Base-by-base conservation (phyloP, 2,113 vertebrate genomes). In the Dolichotis patagonum region DNA sequence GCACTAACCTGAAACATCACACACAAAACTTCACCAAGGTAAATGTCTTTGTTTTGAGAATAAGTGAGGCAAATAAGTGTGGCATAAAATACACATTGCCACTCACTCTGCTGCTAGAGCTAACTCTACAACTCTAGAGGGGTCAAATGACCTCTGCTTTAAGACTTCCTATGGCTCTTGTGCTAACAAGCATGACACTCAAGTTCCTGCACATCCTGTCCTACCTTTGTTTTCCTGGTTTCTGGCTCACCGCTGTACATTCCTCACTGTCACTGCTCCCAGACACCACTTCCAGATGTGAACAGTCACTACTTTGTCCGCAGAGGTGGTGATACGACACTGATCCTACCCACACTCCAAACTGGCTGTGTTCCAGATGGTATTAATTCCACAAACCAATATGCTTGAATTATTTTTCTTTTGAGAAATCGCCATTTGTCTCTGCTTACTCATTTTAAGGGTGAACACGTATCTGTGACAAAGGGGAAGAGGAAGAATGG, bases 401-500 rank as follows among this genome's bases (percentile, higher is more conserved):
- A 92, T 30, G 54, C 96, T 3, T 89, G 28, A 85, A 60, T 30
- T 71, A 73, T 49, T 91, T 92, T 88, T 43, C 65, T 24, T 86
- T 85, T 80, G 60, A 65, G 94, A 69, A 90, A 67, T 52, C n/a
- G 90, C 63, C 71, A 54, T 62, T 60, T 62, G 17, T 69, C 78
- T 77, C 69, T 11, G 80, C 26, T 81, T 32, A 63, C n/a, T 84
- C 69, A 90, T 63, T 82, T 88, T 24, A 2, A 80, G 75, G 30
- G 54, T 73, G 88, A 94, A 75, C 30, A 58, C 81, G 38, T 28
- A 22, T 46, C 52, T 30, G 54, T 2, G 16, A 11, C 30, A 24
- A 91, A 82, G 43, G 28, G 4, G 38, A 67, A 54, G 46, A 88
- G 60, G n/a, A 88, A 77, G 60, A 78, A 54, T n/a, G 46, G 38